A percentile compares a stretch with the other conserved stretches of the same genome.
Evolutionary conservation across 2,888 invertebrate species (phyloP).

Genomic region (Mongoloraphidia duomilia): DNA sequence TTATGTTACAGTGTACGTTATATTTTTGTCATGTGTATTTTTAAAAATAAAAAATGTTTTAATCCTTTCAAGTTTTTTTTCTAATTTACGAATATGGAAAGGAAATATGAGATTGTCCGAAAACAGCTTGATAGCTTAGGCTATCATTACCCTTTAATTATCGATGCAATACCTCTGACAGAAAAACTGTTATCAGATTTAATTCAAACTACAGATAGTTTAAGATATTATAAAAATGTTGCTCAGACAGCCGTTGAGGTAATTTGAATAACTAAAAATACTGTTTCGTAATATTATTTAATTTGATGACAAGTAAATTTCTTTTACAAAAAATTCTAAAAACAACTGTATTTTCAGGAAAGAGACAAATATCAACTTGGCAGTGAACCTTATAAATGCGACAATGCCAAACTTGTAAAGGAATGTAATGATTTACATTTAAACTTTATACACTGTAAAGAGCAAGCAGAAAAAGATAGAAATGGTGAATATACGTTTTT

Average conservation of each 20-base stretch:
- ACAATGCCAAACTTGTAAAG: constrained; percentile 58
- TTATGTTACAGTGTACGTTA: too few species aligned
- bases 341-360: constrained; percentile 36
- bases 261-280: constrained; percentile 10
- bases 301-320: constrained; percentile 1
- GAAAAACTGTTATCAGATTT: constrained; percentile 70
- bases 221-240: constrained; percentile 69
- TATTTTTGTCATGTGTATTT: too few species aligned
- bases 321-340: constrained; percentile 1
- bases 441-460: constrained; percentile 48
- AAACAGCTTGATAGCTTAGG: constrained; percentile 70
- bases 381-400: constrained; percentile 66
- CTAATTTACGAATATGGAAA: constrained; percentile 20
- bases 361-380: constrained; percentile 52
- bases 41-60: neutral
- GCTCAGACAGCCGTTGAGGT: constrained; percentile 54
- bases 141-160: constrained; percentile 58
- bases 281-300: constrained; percentile 3
- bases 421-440: constrained; percentile 61
- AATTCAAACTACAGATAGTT: constrained; percentile 72
- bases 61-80: neutral
- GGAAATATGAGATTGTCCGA: constrained; percentile 29
- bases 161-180: constrained; percentile 66
- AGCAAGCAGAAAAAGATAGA: constrained; percentile 41
- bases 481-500: constrained; percentile 4